Conservation (phyloP, 1,140 invertebrate species). For the Polyergus mexicanus region DNA sequence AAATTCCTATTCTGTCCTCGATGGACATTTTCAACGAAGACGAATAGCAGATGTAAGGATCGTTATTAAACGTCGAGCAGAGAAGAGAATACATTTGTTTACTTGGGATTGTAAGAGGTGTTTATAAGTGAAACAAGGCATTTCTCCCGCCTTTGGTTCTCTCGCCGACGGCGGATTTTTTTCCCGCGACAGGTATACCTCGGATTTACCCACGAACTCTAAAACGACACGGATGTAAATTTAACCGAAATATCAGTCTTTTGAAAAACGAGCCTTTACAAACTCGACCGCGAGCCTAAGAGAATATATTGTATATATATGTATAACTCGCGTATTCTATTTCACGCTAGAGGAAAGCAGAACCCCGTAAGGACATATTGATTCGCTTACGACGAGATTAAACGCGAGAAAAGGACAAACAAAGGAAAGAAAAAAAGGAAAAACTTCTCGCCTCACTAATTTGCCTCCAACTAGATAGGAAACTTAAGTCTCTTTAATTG, state of each 20-base stretch:
- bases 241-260: slow-evolving; percentile 78
- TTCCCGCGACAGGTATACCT: slow-evolving; percentile 59
- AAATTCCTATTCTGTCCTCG: neutral
- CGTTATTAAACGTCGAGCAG: slow-evolving; percentile 63
- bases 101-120: slow-evolving; percentile 78
- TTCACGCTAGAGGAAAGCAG: slow-evolving; percentile 44
- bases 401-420: slow-evolving; percentile 1
- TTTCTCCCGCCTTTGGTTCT: slow-evolving; percentile 77
- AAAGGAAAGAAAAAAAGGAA: neutral
- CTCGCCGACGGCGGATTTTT: slow-evolving; percentile 59
- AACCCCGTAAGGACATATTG: slow-evolving; percentile 32
- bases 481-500: slow-evolving; percentile 59
- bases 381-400: slow-evolving; percentile 45
- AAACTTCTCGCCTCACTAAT: slow-evolving; percentile 31
- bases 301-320: neutral
- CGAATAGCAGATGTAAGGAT: slow-evolving; percentile 75
- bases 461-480: slow-evolving; percentile 42
- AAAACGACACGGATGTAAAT: slow-evolving; percentile 74
- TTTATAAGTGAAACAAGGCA: slow-evolving; percentile 78
- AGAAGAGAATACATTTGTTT: slow-evolving; percentile 75
- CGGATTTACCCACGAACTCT: slow-evolving; percentile 44
- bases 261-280: slow-evolving; percentile 68
- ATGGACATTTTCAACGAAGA: neutral
- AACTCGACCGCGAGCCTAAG: slow-evolving; percentile 47
- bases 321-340: slow-evolving; percentile 41